Base-by-base conservation (phyloP, 2,797 vertebrate species). In the Tokudaia muenninki region DNA sequence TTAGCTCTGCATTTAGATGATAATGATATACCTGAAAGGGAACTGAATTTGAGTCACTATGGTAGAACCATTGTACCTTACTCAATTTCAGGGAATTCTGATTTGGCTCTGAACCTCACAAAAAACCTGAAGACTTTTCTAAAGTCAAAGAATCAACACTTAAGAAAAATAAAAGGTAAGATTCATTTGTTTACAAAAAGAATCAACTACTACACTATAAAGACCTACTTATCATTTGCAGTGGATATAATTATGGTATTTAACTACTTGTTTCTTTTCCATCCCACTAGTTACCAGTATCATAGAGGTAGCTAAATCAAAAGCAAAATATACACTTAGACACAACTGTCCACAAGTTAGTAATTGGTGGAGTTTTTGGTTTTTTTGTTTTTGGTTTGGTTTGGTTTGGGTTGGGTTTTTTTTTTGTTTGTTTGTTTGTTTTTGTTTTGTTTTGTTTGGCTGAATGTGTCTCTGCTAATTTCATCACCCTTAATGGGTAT, bases 51-150 rank as follows among this genome's bases (percentile, higher is more conserved):
- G 88, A 79, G 84, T 81, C 90, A 94, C 0, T 97, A 97, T 90
- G 97, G 96, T 74, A 78, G 1, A 91, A 97, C 97, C 47, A 86
- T 93, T 90, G 97, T 97, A 34, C 97, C 97, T 93, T 97, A 95
- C 78, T 97, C 97, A 61, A 1, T 96, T 95, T 94, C 98, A 0
- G 97, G 97, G 0, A 31, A 98, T 0, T 97, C 98, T 0, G 97
- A 97, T 8, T 96, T 99, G 97, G 95, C 99, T 0, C 96, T 98
- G 61, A 98, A 97, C 47, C 75, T 99, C 97, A 99, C 99, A 0
- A 97, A 98, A 12, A 97, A 98, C 74, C 99, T 99, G 34, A 50
- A 50, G 11, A 98, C 98, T 50, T 94, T 97, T 84, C 93, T 97
- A 78, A 81, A 84, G 10, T 4, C 34, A 37, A 94, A 61, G 31